Evolutionary conservation across 1,140 invertebrate genomes (phyloP).

Genomic region (Euborellia annulipes): DNA sequence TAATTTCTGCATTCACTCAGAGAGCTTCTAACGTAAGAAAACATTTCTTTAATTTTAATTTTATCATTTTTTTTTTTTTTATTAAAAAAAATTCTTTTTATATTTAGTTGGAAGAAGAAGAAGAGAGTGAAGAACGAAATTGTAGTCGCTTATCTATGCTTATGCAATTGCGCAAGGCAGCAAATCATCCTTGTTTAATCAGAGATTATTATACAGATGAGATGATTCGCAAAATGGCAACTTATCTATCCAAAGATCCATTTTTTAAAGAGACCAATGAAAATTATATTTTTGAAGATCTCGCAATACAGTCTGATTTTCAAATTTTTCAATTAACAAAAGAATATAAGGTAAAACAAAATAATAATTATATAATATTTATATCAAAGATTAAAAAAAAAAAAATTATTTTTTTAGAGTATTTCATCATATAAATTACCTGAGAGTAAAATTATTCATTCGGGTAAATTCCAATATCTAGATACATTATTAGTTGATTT

Average conservation of each 20-base stretch:
- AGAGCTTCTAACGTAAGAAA: conserved; percentile 31
- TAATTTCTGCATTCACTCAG: conserved; percentile 55
- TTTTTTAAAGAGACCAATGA: conserved; percentile 64
- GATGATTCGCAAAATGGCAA: conserved; percentile 52
- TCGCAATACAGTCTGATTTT: conserved; percentile 78
- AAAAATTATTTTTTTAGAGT: background rate
- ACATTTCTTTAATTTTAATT: too few relatives aligned
- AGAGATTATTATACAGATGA: conserved; percentile 62
- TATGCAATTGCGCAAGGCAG: conserved; percentile 75
- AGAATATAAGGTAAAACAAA: conserved; percentile 35
- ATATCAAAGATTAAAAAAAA: background rate
- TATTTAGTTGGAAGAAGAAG: background rate
- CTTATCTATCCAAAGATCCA: conserved; percentile 48
- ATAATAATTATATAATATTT: conserved; percentile 1
- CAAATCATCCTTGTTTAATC: conserved; percentile 75
- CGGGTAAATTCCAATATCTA: conserved; percentile 71
- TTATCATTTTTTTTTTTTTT: background rate
- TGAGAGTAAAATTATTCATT: conserved; percentile 50
- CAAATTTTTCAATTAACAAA: conserved; percentile 68
- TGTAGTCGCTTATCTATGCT: conserved; percentile 57
- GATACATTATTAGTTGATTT: conserved; percentile 61
- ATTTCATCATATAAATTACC: conserved; percentile 34
- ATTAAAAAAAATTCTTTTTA: background rate
- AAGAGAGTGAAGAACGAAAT: background rate
- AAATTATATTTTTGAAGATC: conserved; percentile 73